Base-by-base conservation (phyloP, 2,113 vertebrate genomes). In the Notothenia rossii region DNA sequence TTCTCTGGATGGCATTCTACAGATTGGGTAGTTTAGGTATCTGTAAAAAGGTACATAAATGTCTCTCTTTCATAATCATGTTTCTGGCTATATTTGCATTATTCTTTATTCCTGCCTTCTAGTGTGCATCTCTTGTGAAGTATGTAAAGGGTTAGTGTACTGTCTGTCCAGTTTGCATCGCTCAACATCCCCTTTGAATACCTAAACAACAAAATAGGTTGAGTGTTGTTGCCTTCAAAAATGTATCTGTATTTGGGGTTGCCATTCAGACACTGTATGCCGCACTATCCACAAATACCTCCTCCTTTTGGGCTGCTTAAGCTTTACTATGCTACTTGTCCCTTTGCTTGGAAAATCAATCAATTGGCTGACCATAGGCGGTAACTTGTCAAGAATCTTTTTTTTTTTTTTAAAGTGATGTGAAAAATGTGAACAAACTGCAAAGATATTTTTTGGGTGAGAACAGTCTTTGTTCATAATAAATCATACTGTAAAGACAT, bases 11-110 rank as follows among this genome's bases (percentile, higher is more conserved):
- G 76, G 71, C 2, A 5, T 14, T 54, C 36, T 33, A 51, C 66
- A 79, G 49, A 69, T 59, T 79, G 60, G 18, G 45, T 50, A 63
- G 25, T 77, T 83, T 79, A 51, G 55, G n/a, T n/a, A 46, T n/a
- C 50, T 45, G 4, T 9, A 49, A 63, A 33, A 56, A 17, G 48
- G 22, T 4, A 12, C 11, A 25, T 14, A 60, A 33, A 55, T 13
- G 18, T 14, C 13, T 22, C 18, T 20, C 6, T 50, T 72, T 50
- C 7, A 11, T 51, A 9, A 48, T 13, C 11, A 14, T 45, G n/a
- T 3, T 4, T 46, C 5, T 46, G 3, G 5, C 40, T 53, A 74
- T 54, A 54, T 59, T 56, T 14, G 12, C 22, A 7, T 15, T 10
- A 13, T 3, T 53, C 5, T 18, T 53, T n/a, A 10, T n/a, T 48